Evolutionary conservation across 2,888 invertebrate species (phyloP).

Genomic region (Lasioglossum calceatum): DNA sequence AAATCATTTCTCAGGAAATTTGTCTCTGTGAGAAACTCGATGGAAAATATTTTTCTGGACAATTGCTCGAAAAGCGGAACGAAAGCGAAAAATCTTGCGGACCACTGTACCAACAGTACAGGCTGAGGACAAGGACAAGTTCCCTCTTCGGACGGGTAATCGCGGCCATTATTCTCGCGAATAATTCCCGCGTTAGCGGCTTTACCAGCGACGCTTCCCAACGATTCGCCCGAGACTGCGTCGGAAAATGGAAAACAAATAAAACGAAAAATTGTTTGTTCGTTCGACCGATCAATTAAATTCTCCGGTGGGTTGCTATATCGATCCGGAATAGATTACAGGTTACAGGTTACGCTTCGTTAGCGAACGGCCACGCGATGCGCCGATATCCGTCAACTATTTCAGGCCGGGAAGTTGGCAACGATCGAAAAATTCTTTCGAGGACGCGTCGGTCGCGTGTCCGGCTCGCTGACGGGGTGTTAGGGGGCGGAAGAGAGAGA

Average conservation of each 20-base stretch:
- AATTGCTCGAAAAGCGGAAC: not conserved
- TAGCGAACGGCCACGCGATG: not conserved
- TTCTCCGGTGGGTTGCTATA: not conserved
- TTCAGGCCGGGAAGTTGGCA: not conserved
- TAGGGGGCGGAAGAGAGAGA: not conserved
- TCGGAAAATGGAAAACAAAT: not conserved
- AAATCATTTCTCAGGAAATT: not conserved
- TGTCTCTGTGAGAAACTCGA: not conserved
- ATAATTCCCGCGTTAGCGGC: not conserved
- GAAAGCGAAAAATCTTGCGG: not conserved
- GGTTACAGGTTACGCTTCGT: not conserved
- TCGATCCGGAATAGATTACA: not conserved
- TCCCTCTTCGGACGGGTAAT: not conserved
- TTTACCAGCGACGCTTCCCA: not conserved
- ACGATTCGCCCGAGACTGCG: not conserved
- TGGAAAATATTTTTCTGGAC: not conserved
- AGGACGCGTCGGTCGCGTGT: not conserved
- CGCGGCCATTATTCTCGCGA: not conserved
- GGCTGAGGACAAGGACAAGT: not conserved
- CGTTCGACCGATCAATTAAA: not conserved
- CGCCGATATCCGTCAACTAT: not conserved
- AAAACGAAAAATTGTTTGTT: not conserved
- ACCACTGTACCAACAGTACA: not conserved
- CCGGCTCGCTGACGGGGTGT: not conserved
- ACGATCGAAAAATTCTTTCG: not conserved